These are phyloP conservation scores for Agriotes lineatus DNA, from an alignment of 2,888 invertebrate genomes.

Conservation along the genomic window DNA sequence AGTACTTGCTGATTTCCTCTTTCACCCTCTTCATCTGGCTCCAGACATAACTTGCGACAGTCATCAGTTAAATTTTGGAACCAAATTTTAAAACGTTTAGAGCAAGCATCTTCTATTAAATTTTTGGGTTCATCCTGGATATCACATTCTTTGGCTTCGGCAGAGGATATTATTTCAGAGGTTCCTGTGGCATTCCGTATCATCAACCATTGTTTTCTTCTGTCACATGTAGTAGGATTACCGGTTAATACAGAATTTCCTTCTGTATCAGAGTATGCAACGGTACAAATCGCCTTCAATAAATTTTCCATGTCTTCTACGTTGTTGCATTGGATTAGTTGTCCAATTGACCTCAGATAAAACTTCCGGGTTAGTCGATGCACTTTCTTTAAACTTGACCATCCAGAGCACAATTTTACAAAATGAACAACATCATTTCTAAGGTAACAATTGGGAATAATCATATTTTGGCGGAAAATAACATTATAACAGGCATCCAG, in stretches of 20 bases:
- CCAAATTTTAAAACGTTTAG: neutral
- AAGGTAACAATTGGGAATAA: neutral
- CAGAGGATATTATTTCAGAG: neutral
- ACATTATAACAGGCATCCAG: neutral
- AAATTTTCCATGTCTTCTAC: slow-evolving; percentile 21
- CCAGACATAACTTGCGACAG: no score
- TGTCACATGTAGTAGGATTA: no score
- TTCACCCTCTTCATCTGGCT: neutral
- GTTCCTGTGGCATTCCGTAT: neutral
- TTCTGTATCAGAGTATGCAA: slow-evolving; percentile 14
- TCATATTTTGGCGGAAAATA: neutral
- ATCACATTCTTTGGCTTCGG: neutral
- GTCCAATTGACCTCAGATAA: slow-evolving; percentile 23
- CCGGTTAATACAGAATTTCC: no score
- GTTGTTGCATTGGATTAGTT: slow-evolving; percentile 23
- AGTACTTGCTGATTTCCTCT: slow-evolving; percentile 17
- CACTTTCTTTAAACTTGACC: slow-evolving; percentile 24
- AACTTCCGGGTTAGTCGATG: slow-evolving; percentile 22
- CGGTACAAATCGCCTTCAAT: slow-evolving; percentile 19
- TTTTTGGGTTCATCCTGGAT: neutral
- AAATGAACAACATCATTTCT: neutral
- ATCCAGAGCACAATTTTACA: neutral
- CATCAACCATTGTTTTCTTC: neutral
- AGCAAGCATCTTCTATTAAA: neutral
- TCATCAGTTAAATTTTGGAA: neutral